Evolutionary conservation across 35 echinoderm and acorn worm species (phyloP).

Genomic region (Nesometra sesokonis): DNA sequence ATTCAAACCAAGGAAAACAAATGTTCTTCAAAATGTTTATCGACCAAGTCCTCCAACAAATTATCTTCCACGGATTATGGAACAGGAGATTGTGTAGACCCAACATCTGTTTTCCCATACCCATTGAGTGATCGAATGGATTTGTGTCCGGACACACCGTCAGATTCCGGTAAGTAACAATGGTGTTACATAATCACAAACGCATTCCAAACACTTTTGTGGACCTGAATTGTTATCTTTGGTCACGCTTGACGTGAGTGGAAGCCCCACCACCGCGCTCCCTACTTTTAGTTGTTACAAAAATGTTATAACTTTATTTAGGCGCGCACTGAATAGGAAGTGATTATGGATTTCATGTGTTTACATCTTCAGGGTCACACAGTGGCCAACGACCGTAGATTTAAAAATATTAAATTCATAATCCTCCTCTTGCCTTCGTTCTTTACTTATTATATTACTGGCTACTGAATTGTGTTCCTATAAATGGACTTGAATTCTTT

Average conservation of each 20-base stretch:
- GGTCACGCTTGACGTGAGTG: no score
- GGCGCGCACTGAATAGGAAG: not conserved
- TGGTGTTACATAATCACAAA: not conserved
- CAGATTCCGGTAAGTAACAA: conserved; percentile 82
- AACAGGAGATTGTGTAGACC: conserved; percentile 83
- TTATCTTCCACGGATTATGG: conserved; percentile 1
- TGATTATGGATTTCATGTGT: no score
- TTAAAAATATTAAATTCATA: no score
- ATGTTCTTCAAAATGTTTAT: not conserved
- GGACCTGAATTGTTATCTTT: not conserved
- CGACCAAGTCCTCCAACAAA: not conserved
- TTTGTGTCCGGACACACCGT: conserved; percentile 54
- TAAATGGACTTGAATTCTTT: no score
- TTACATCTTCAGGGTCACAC: no score
- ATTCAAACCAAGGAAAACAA: conserved; percentile 26
- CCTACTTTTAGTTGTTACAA: not conserved
- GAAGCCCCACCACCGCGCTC: not conserved
- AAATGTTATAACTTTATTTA: not conserved
- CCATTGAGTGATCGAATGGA: conserved; percentile 65
- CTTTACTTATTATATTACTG: no score
- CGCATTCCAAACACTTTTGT: not conserved
- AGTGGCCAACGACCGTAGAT: no score
- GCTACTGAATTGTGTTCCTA: no score
- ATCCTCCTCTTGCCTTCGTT: no score
- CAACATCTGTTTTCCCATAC: conserved; percentile 90